These are phyloP conservation scores for Delphinus delphis DNA, from an alignment of 2,113 vertebrate species.

Conservation along the genomic window DNA sequence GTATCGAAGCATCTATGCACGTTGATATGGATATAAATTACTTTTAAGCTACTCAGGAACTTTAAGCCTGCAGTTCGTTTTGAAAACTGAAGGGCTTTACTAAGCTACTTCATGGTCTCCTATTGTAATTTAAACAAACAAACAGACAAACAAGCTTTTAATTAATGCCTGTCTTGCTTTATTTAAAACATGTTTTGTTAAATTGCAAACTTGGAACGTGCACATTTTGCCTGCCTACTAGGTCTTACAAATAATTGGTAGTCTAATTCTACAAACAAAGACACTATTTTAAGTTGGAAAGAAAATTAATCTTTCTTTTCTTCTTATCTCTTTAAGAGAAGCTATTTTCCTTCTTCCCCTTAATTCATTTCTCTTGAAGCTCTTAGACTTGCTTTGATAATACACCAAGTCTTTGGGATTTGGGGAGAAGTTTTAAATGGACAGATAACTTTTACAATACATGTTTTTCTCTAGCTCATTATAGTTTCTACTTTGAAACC, in stretches of 20 bases:
- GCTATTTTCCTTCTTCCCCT: not conserved
- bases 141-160: not conserved
- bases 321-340: constrained; percentile 41
- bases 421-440: not conserved
- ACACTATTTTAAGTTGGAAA: constrained; percentile 18
- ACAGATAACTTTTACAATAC: not conserved
- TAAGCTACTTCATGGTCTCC: not conserved
- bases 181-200: constrained; percentile 38
- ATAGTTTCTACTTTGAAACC: not conserved
- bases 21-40: constrained; percentile 5
- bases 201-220: not conserved
- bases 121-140: constrained; percentile 34
- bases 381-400: not conserved
- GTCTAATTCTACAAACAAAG: constrained; percentile 58
- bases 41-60: not conserved
- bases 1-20: not conserved
- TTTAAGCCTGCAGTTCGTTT: not conserved
- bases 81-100: not conserved
- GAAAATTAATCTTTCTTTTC: constrained; percentile 48
- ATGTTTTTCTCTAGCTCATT: not conserved
- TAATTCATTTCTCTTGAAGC: constrained; percentile 39
- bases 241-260: constrained; percentile 22
- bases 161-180: constrained; percentile 50
- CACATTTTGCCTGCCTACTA: not conserved
- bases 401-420: not conserved